These are phyloP conservation scores for Priocnemis perturbator DNA, from an alignment of 2,888 invertebrate species.

Conservation along the genomic window DNA sequence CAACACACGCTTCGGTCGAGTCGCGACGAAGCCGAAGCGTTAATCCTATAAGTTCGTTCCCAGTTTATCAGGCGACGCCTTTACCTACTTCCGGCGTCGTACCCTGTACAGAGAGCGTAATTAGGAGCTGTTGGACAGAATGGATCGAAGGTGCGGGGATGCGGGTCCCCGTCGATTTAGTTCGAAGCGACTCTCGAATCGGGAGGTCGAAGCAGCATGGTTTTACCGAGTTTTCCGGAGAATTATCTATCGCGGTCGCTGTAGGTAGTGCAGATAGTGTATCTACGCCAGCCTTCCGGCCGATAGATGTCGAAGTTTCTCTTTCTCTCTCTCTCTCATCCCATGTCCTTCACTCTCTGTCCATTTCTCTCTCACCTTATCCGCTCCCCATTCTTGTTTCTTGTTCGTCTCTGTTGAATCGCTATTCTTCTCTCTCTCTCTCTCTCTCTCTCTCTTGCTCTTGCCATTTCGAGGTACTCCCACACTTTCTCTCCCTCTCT, in stretches of 20 bases:
- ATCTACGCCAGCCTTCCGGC: slow-evolving; percentile 70
- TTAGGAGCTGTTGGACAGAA: too few species aligned
- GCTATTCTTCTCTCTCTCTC: slow-evolving; percentile 22
- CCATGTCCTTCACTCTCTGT: slow-evolving; percentile 10
- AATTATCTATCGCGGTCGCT: slow-evolving; percentile 57
- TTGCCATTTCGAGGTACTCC: slow-evolving; percentile 24
- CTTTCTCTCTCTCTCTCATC: slow-evolving; percentile 17
- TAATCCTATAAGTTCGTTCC: not conserved
- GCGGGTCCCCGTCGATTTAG: too few species aligned
- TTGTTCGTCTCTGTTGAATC: not conserved
- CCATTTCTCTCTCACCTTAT: slow-evolving; percentile 12
- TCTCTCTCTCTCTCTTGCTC: slow-evolving; percentile 11
- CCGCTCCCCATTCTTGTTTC: not conserved
- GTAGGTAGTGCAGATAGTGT: slow-evolving; percentile 61
- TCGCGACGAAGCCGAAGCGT: not conserved
- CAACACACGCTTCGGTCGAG: too few species aligned
- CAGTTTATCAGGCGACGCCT: slow-evolving; percentile 1
- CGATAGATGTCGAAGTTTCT: slow-evolving; percentile 58
- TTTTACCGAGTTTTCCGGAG: slow-evolving; percentile 53
- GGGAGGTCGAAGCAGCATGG: slow-evolving; percentile 25
- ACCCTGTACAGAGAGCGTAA: slow-evolving; percentile 1
- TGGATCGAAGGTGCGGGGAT: too few species aligned
- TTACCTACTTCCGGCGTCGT: slow-evolving; percentile 1
- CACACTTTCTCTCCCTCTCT: slow-evolving; percentile 31
- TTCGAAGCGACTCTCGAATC: not conserved